Conservation (phyloP, 2,113 vertebrate genomes). For the Phylloscopus trochilus region DNA sequence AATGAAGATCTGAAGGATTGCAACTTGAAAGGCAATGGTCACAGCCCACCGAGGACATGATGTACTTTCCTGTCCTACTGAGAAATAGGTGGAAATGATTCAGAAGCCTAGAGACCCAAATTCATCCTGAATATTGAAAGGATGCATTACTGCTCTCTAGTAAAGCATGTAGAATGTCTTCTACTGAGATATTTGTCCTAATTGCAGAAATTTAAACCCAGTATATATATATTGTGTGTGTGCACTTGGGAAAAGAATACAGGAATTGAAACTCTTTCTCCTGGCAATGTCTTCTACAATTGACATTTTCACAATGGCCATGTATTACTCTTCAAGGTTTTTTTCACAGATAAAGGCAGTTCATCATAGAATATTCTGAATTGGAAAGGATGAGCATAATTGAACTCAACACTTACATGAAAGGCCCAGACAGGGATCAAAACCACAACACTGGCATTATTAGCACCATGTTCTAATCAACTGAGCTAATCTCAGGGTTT, state of each 20-base stretch:
- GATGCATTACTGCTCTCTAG: not conserved
- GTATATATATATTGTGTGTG: not conserved
- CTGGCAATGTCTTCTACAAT: not conserved
- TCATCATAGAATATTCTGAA: not conserved
- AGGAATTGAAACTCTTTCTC: not conserved
- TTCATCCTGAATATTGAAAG: not conserved
- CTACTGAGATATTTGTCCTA: not conserved
- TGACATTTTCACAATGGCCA: not conserved
- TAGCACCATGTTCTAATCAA: not conserved
- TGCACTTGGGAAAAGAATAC: not conserved
- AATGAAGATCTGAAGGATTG: constrained; percentile 29
- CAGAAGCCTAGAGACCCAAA: constrained; percentile 4
- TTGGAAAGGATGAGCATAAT: not conserved
- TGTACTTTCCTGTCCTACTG: not conserved
- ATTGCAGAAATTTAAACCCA: not conserved
- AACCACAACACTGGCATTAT: not conserved
- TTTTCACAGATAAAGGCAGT: not conserved
- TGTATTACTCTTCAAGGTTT: not conserved
- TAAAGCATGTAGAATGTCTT: not conserved
- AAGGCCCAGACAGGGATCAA: not conserved
- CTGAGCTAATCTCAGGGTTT: not conserved
- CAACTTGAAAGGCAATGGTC: constrained; percentile 15
- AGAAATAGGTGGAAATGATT: not conserved
- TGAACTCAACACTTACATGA: not conserved
- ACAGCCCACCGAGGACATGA: constrained; percentile 11